Evolutionary conservation across 2,888 invertebrate genomes (phyloP).

Genomic region (Pachliopta kotzebuea): DNA sequence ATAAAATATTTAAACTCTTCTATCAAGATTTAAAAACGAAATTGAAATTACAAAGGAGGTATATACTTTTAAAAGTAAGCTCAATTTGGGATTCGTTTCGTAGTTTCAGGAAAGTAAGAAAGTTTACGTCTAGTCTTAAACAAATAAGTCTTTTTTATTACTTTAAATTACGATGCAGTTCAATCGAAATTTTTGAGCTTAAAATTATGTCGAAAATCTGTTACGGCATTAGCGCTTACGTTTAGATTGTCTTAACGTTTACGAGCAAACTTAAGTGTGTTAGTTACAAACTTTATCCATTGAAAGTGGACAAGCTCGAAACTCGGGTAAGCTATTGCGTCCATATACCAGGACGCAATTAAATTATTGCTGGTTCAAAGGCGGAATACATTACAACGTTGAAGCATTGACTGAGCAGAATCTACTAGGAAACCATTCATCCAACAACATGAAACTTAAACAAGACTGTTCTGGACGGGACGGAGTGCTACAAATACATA

Average conservation of each 20-base stretch:
- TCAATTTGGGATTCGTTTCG: too few species aligned
- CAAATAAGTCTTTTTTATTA: too few species aligned
- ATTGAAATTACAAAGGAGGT: too few species aligned
- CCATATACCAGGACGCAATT: constrained; percentile 61
- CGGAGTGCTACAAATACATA: too few species aligned
- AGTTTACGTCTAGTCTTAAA: too few species aligned
- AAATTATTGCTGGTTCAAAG: constrained; percentile 73
- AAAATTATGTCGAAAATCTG: neutral
- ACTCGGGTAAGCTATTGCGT: constrained; percentile 47
- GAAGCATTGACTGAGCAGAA: constrained; percentile 45
- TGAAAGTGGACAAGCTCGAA: constrained; percentile 47
- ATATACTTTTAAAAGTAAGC: too few species aligned
- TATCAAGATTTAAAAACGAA: neutral
- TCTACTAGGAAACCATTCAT: constrained; percentile 59
- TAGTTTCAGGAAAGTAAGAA: too few species aligned
- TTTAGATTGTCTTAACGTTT: constrained; percentile 22
- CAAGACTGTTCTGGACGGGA: constrained; percentile 2
- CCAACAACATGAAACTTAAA: constrained; percentile 25
- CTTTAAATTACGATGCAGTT: neutral
- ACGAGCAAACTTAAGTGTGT: constrained; percentile 43
- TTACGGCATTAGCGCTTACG: constrained; percentile 8
- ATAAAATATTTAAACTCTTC: neutral
- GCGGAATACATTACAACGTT: constrained; percentile 61
- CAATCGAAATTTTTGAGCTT: neutral
- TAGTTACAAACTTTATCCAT: constrained; percentile 59